A percentile compares a stretch with the other conserved stretches of the same genome.
These are phyloP conservation scores for Stenchaetothrips biformis DNA, from an alignment of 2,888 invertebrate species.

Conservation along the genomic window DNA sequence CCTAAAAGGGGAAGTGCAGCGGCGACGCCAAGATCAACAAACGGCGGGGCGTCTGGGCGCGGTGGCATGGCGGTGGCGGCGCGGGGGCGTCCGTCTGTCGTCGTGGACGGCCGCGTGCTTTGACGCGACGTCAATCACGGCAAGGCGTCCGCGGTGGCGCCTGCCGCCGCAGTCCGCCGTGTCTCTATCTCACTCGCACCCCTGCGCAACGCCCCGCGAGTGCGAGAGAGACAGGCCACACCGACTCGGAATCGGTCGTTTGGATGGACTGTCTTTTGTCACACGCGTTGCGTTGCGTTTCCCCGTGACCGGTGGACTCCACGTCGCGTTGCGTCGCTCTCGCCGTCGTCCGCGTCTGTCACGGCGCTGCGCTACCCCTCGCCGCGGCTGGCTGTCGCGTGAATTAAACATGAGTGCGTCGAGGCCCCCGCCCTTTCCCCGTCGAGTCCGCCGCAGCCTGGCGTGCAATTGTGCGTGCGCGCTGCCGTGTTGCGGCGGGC, in stretches of 20 bases:
- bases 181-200: too few relatives aligned
- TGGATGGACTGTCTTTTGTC: background rate
- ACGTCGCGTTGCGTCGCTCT: background rate
- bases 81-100: too few relatives aligned
- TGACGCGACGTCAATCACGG: background rate
- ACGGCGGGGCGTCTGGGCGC: background rate
- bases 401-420: background rate
- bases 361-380: slow-evolving; percentile 5
- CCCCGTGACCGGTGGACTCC: background rate
- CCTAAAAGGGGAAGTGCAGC: too few relatives aligned
- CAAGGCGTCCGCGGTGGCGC: too few relatives aligned
- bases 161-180: too few relatives aligned
- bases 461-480: background rate
- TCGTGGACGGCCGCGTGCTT: background rate
- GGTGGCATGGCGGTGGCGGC: background rate
- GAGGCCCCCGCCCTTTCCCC: background rate
- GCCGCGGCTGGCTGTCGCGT: background rate
- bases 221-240: too few relatives aligned
- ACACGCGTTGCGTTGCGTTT: background rate
- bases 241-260: background rate
- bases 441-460: background rate
- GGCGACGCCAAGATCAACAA: too few relatives aligned
- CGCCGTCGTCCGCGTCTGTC: background rate
- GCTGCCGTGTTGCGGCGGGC: background rate
- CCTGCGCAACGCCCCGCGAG: too few relatives aligned